phyloP scores from a whole-genome alignment of 1,140 invertebrate species.

The Bilobella aurantiaca region DNA sequence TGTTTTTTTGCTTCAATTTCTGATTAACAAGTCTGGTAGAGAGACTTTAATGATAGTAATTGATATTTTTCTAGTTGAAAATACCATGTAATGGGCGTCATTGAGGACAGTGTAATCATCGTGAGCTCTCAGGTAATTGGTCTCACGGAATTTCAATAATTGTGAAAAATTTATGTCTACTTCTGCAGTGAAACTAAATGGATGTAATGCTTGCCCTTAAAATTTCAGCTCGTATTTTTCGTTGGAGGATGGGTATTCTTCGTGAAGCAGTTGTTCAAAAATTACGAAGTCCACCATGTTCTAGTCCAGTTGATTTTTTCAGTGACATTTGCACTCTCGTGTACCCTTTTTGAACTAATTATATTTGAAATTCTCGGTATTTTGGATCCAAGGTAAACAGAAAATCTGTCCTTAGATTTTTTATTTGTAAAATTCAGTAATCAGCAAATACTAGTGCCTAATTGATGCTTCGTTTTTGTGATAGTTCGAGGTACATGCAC shows the following conservation, averaged over 20 bases:
- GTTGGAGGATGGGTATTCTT: constrained; percentile 97
- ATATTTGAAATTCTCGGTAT: constrained; percentile 98
- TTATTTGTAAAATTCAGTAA: constrained; percentile 21
- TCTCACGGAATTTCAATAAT: too few species aligned
- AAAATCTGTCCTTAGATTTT: constrained; percentile 14
- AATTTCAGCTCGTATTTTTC: constrained; percentile 81
- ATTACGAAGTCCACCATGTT: constrained; percentile 94
- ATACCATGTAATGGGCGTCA: constrained; percentile 39
- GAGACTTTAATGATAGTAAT: too few species aligned
- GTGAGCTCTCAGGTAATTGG: constrained; percentile 57
- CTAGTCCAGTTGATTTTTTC: constrained; percentile 94
- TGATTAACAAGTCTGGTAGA: too few species aligned
- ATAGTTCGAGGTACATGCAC: constrained; percentile 87
- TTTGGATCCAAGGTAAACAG: constrained; percentile 61
- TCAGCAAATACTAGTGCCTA: not conserved
- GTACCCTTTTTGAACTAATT: constrained; percentile 98
- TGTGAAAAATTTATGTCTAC: too few species aligned
- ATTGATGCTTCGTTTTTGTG: constrained; percentile 10
- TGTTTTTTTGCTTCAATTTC: too few species aligned
- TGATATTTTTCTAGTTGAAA: too few species aligned
- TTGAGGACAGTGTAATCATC: constrained; percentile 57
- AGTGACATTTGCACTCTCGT: constrained; percentile 90
- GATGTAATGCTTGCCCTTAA: not conserved
- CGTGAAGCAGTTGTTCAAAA: constrained; percentile 91
- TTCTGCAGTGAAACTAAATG: not conserved